Base-by-base conservation (phyloP, 2,888 invertebrate species). In the Lasioglossum villosulum region DNA sequence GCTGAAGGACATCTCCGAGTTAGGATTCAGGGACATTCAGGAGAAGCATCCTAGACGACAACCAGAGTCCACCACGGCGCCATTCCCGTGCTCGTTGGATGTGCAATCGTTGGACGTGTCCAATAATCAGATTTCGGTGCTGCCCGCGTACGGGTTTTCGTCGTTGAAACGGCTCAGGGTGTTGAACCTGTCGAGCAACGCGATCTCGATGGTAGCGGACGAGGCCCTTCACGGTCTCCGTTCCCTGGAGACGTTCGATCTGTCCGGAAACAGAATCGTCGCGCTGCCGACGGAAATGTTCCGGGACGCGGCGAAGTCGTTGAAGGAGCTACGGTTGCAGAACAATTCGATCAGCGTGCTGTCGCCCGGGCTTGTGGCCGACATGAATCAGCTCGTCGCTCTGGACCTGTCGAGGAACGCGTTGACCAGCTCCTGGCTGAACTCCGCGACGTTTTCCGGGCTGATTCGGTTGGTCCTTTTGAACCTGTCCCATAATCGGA, bases 341-440 rank as follows among this genome's bases (percentile, higher is more conserved):
- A 98, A 98, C 95, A 99, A 99, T 96, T 98, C 98, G 37, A 97
- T 99, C 92, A 97, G 97, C 94, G 97, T 97, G 71, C 96, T 99
- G 89, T 97, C 98, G 89, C 98, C 98, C 0, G 97, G 97, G 90
- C 96, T 99, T 79, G 98, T 99, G 94, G 97, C 97, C 68, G 98
- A 98, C 95, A 96, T 98, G 94, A 97, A 98, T 93, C 98, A 98
- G 95, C 96, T 99, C 92, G 96, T 98, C 92, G 97, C 98, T 0
- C 95, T 98, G 90, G 98, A 98, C 95, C 95, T 98, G 94, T 98
- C 98, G 77, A 97, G 96, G 93, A 98, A 98, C 95, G 97, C 97
- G 95, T 96, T 99, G 90, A 97, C 98, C 75, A 98, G 98, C 91
- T 97, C 97, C 59, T 98, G 98, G 98, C 97, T 98, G 89, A 97